Percentiles rank a stretch among this genome's conserved stretches.
phyloP scores from a whole-genome alignment of 2,113 vertebrate species.

The Urocitellus parryii region DNA sequence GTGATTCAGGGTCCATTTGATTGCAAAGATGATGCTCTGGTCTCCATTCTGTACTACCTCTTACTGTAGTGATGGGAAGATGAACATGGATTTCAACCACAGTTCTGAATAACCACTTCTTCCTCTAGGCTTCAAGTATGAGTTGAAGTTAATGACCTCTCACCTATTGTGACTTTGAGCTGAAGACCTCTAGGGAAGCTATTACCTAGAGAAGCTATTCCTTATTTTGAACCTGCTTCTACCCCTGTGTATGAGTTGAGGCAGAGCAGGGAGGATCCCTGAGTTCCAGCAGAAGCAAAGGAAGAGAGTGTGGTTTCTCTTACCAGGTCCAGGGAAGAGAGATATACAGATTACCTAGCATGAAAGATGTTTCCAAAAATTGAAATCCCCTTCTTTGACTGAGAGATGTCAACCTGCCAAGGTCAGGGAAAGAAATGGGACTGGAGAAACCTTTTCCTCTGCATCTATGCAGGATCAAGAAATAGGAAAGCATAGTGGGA shows the following conservation, averaged over 20 bases:
- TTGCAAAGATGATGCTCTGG: background rate
- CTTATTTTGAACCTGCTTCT: background rate
- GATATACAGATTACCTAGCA: too few relatives aligned
- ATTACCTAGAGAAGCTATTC: background rate
- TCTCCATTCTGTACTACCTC: background rate
- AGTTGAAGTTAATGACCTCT: background rate
- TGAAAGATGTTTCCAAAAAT: background rate
- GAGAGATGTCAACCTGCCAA: background rate
- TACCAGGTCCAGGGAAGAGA: background rate
- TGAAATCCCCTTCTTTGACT: background rate
- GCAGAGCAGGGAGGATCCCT: accelerated
- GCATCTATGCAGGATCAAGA: background rate
- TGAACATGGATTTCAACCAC: too few relatives aligned
- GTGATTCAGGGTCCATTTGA: too few relatives aligned
- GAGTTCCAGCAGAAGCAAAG: background rate
- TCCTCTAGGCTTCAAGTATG: background rate
- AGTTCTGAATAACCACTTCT: background rate
- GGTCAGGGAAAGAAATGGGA: background rate
- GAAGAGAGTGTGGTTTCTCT: background rate
- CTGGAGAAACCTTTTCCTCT: background rate
- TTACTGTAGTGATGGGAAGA: background rate
- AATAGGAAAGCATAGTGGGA: background rate
- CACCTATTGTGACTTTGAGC: background rate
- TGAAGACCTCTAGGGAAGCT: background rate
- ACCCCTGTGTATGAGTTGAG: background rate